A percentile compares a stretch with the other conserved stretches of the same genome.
Conservation (phyloP, 2,113 vertebrate species). For the Prionailurus bengalensis region DNA sequence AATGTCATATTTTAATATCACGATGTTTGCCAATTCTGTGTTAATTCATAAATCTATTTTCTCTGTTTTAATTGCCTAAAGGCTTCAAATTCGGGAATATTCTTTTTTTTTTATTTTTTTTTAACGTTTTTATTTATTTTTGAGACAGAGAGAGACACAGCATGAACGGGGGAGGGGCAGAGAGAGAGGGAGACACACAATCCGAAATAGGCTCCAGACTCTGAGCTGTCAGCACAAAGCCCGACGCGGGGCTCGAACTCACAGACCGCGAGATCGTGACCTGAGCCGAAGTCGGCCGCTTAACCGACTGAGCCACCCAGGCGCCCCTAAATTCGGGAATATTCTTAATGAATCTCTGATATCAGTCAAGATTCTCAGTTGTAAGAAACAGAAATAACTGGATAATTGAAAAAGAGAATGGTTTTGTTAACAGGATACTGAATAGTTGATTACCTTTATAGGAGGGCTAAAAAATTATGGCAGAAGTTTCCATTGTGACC, state of each 20-base stretch:
- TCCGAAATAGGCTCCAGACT: too few relatives aligned
- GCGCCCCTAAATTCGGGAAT: background rate
- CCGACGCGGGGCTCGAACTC: too few relatives aligned
- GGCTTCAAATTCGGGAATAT: conserved; percentile 7
- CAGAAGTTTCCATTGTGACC: background rate
- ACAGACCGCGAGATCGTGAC: too few relatives aligned
- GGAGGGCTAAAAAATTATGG: background rate
- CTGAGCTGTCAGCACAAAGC: too few relatives aligned
- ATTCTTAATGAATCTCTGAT: background rate
- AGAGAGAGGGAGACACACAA: too few relatives aligned
- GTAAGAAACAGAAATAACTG: conserved; percentile 37
- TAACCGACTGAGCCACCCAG: too few relatives aligned
- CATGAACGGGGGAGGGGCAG: too few relatives aligned
- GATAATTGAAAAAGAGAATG: conserved; percentile 35
- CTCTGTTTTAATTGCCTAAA: conserved; percentile 12
- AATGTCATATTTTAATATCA: background rate
- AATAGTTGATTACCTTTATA: background rate
- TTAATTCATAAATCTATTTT: background rate
- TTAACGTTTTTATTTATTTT: too few relatives aligned
- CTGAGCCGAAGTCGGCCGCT: too few relatives aligned
- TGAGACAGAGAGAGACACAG: too few relatives aligned
- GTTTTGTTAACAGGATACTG: background rate
- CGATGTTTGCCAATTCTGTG: background rate
- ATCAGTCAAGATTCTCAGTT: background rate
- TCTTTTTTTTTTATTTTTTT: background rate